phyloP scores from a whole-genome alignment of 2,888 invertebrate genomes.

The Dasypogon diadema region DNA sequence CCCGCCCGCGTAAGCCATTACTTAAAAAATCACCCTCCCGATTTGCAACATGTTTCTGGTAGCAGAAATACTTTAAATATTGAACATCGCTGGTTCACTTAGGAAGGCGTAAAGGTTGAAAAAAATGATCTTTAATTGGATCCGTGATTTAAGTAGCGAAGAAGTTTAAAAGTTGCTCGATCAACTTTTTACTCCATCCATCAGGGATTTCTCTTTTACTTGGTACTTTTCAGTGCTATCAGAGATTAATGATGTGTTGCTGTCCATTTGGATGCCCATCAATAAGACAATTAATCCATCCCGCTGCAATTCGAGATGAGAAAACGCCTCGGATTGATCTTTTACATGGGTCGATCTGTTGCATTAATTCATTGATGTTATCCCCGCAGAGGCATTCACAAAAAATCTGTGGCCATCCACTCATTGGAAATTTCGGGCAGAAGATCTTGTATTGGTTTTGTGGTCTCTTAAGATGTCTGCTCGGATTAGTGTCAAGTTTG shows the following conservation, averaged over 20 bases:
- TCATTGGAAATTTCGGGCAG: neutral
- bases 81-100: too few relatives aligned
- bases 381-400: neutral
- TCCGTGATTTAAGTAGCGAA: too few relatives aligned
- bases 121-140: too few relatives aligned
- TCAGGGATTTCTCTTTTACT: constrained; percentile 4
- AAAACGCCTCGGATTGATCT: constrained; percentile 36
- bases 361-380: constrained; percentile 7
- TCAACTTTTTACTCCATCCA: constrained; percentile 15
- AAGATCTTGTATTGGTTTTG: constrained; percentile 30
- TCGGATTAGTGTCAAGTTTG: constrained; percentile 38
- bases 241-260: constrained; percentile 44
- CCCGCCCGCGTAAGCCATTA: too few relatives aligned
- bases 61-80: too few relatives aligned
- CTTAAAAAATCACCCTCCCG: too few relatives aligned
- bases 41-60: too few relatives aligned
- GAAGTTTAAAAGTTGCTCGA: constrained; percentile 23
- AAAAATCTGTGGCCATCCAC: neutral
- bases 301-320: constrained; percentile 1
- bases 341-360: neutral
- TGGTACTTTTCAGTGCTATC: constrained; percentile 3
- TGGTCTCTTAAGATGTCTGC: constrained; percentile 21
- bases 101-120: too few relatives aligned
- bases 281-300: constrained; percentile 40
- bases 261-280: constrained; percentile 30